Percentiles rank a stretch among this genome's conserved stretches.
Evolutionary conservation across 2,797 vertebrate species (phyloP).

Genomic region (Podargus strigoides): DNA sequence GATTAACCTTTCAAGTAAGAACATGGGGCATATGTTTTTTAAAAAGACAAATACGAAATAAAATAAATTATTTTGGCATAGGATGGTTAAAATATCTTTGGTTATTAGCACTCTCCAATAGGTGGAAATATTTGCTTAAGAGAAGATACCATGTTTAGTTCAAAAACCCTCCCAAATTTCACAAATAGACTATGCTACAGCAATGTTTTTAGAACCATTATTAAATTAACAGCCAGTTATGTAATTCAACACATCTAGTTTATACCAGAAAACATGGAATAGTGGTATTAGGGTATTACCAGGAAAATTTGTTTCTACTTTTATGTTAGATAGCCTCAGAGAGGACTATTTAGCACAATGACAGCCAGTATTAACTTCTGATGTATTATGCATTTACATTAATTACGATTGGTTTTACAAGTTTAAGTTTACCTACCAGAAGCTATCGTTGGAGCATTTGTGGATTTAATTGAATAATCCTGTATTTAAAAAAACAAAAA

Average conservation of each 20-base stretch:
- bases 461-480: conserved; percentile 45
- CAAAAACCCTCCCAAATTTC: neutral
- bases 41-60: neutral
- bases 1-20: neutral
- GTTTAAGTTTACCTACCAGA: conserved; percentile 61
- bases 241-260: neutral
- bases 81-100: neutral
- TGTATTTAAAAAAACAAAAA: conserved; percentile 44
- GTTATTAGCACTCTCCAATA: neutral
- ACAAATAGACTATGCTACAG: neutral
- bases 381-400: neutral
- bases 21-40: neutral
- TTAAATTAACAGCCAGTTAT: neutral
- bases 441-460: neutral
- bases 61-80: neutral
- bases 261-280: neutral
- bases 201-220: neutral
- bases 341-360: neutral
- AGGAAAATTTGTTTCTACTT: neutral
- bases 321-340: neutral
- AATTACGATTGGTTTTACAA: neutral
- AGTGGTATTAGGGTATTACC: neutral
- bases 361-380: neutral
- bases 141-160: neutral
- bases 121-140: neutral